phyloP scores from a whole-genome alignment of 1,140 invertebrate species.

The Elymnias hypermnestra region DNA sequence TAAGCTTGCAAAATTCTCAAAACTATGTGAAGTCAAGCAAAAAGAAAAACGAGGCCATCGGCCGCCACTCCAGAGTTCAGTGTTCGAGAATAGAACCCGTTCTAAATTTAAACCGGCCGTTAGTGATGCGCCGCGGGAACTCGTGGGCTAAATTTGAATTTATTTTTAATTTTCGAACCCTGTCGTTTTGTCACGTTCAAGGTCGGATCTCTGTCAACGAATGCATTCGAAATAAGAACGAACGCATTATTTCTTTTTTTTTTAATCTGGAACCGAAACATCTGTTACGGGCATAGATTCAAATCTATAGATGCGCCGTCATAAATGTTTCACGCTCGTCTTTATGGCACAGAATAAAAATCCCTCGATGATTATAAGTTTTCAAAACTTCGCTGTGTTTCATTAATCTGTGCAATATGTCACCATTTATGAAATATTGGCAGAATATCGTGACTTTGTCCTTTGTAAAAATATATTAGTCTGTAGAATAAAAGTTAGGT shows the following conservation, averaged over 20 bases:
- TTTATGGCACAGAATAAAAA: no score
- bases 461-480: no score
- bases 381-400: no score
- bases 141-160: conserved; percentile 49
- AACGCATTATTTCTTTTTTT: conserved; percentile 13
- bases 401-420: no score
- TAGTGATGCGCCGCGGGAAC: conserved; percentile 64
- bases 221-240: conserved; percentile 31
- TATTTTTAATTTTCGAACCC: conserved; percentile 60
- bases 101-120: conserved; percentile 70
- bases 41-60: conserved; percentile 63
- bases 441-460: no score
- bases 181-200: conserved; percentile 69
- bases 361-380: no score
- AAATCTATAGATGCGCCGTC: no score
- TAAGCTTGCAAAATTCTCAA: background rate
- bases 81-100: conserved; percentile 65
- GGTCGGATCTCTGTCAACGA: conserved; percentile 52
- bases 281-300: conserved; percentile 21
- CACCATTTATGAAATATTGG: no score
- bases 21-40: conserved; percentile 32
- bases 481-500: no score
- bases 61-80: conserved; percentile 49
- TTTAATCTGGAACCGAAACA: conserved; percentile 12
- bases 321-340: no score